Percentiles rank a stretch among this genome's conserved stretches.
Conservation (phyloP, 2,113 vertebrate species). For the Otus sunia region DNA sequence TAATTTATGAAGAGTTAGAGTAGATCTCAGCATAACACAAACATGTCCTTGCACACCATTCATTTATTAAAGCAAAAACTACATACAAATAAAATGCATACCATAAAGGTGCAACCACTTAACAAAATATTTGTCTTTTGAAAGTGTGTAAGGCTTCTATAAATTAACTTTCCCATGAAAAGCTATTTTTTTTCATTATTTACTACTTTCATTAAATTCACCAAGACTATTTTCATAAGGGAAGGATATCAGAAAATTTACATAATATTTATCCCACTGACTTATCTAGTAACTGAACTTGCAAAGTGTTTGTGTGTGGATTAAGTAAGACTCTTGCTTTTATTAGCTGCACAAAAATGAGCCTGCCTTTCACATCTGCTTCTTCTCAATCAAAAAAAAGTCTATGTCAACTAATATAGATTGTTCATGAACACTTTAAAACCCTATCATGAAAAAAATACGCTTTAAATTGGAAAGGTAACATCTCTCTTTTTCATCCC, state of each 20-base stretch:
- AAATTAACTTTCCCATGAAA: neutral
- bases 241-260: slow-evolving; percentile 25
- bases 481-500: neutral
- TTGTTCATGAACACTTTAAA: neutral
- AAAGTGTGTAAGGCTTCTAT: neutral
- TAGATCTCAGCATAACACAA: neutral
- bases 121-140: neutral
- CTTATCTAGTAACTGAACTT: slow-evolving; percentile 67
- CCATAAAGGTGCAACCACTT: neutral
- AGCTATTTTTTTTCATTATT: neutral
- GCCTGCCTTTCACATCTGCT: neutral
- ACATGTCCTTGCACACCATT: neutral
- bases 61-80: neutral
- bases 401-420: neutral
- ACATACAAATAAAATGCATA: neutral
- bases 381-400: neutral
- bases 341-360: slow-evolving; percentile 38
- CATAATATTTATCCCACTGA: neutral
- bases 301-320: neutral
- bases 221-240: neutral
- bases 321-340: slow-evolving; percentile 22
- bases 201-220: neutral
- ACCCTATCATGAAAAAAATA: neutral
- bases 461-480: neutral
- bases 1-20: neutral